These are phyloP conservation scores for Caenorhabditis latens DNA, from an alignment of 1,140 invertebrate genomes.

Conservation along the genomic window DNA sequence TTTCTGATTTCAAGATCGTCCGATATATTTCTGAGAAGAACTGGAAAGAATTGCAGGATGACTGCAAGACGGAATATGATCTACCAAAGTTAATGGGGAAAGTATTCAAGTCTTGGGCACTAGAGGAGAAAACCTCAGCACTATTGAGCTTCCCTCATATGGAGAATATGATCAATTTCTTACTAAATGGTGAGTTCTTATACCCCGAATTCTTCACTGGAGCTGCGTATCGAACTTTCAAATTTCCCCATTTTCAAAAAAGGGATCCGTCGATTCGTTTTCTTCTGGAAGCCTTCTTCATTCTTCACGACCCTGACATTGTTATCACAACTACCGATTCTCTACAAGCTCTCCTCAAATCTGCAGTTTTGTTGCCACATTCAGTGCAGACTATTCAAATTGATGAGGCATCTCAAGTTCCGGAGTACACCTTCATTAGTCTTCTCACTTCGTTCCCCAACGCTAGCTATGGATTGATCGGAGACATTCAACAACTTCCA, in stretches of 20 bases:
- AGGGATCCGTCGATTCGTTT: not conserved
- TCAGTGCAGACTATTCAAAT: not conserved
- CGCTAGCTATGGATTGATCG: not conserved
- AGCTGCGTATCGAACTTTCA: not conserved
- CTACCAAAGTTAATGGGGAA: not conserved
- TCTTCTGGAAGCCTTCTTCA: not conserved
- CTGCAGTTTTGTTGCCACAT: not conserved
- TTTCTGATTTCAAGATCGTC: not conserved
- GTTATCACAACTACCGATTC: not conserved
- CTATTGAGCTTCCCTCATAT: not conserved
- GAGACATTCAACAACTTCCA: conserved; percentile 12
- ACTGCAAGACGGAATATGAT: not conserved
- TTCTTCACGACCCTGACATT: not conserved
- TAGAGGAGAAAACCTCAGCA: not conserved
- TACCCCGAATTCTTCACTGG: too few relatives aligned
- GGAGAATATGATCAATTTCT: too few relatives aligned
- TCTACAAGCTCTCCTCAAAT: not conserved
- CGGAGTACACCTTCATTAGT: not conserved
- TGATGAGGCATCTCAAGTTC: conserved; percentile 2
- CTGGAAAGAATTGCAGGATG: not conserved
- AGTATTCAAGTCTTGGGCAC: not conserved
- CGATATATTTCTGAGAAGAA: not conserved
- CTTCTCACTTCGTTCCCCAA: not conserved
- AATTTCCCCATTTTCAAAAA: too few relatives aligned
- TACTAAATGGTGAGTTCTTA: not conserved